These are phyloP conservation scores for Heliconius charithonia DNA, from an alignment of 2,888 invertebrate species.

Conservation along the genomic window DNA sequence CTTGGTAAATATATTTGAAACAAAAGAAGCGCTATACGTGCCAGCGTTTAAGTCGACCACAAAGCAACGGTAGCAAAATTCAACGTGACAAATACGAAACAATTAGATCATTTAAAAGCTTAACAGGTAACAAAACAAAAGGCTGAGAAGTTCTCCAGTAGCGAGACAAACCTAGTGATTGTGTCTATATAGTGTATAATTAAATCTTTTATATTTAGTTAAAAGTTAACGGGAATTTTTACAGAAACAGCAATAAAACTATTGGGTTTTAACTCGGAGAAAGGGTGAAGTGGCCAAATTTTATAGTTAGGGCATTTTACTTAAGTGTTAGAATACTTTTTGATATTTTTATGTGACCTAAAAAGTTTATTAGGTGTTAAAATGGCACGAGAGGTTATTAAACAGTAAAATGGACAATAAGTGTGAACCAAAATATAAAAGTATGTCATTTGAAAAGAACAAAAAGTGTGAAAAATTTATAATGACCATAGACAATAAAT, in stretches of 20 bases:
- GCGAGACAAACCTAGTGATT: conserved; percentile 53
- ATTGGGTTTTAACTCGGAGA: conserved; percentile 47
- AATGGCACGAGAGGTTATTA: conserved; percentile 29
- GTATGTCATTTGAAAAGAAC: not conserved
- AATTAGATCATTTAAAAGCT: conserved; percentile 41
- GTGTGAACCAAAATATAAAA: not conserved
- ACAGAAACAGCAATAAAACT: conserved; percentile 51
- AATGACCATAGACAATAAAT: not conserved
- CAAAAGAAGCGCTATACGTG: conserved; percentile 1
- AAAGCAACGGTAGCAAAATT: conserved; percentile 44
- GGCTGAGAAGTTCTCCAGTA: conserved; percentile 50
- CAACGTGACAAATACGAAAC: conserved; percentile 38
- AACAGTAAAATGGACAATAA: not conserved
- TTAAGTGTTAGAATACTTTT: conserved; percentile 5
- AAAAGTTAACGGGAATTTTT: conserved; percentile 47
- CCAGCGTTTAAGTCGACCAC: conserved; percentile 8
- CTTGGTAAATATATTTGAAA: conserved; percentile 5
- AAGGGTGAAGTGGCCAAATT: conserved; percentile 65
- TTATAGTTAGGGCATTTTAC: conserved; percentile 48
- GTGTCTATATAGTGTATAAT: conserved; percentile 67
- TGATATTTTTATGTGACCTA: conserved; percentile 17
- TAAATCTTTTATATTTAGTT: conserved; percentile 50
- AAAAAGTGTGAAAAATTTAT: conserved; percentile 2
- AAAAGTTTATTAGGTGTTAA: conserved; percentile 24
- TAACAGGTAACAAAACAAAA: conserved; percentile 42